Evolutionary conservation across 2,797 vertebrate genomes (phyloP), one percentile per base, ranked within the genome.

Genomic region (Danio aesculapii): DNA sequence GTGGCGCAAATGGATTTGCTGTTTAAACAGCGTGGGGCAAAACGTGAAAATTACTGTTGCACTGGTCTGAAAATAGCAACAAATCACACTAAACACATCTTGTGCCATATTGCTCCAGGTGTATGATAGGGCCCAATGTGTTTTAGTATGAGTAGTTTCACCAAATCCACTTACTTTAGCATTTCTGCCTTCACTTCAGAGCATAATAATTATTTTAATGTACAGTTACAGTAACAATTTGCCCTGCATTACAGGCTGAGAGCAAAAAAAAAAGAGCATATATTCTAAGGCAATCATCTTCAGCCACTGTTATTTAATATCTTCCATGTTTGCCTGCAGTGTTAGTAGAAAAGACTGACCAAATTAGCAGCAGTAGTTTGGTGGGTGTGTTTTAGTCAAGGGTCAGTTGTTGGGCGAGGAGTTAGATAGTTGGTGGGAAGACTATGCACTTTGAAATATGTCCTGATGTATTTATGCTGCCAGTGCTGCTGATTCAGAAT

Each of bases 401-500:
- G 69, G 69, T 73, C 61, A 66, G 79, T 50, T 58, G 52, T 66
- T 74, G 70, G 70, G 79, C 5, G 62, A 81, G 50, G 70, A 66
- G 70, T 30, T 41, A 74, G 44, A 63, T 71, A 39, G 49, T 64
- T 71, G 70, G 58, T 72, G 68, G 68, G 68, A 79, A 71, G 58
- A 53, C 17, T 63, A 59, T 61, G 68, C 49, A 17, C 7, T 72
- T 79, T 71, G 17, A 53, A 71, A 72, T 53, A 63, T 13, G 21
- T 19, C 21, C 61, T 66, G 44, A 67, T 57, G 49, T 53, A 66
- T 63, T 55, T 64, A 73, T 73, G 44, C 30, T 67, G 41, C 61
- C 61, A 57, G 50, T 49, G 70, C 50, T 73, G 69, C 69, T 80
- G 70, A 78, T 78, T 78, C 66, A 70, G 58, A 79, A 53, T 59